Evolutionary conservation across 1,140 invertebrate species (phyloP), one percentile per base, ranked within the genome.

Genomic region (Pollicipes pollicipes): DNA sequence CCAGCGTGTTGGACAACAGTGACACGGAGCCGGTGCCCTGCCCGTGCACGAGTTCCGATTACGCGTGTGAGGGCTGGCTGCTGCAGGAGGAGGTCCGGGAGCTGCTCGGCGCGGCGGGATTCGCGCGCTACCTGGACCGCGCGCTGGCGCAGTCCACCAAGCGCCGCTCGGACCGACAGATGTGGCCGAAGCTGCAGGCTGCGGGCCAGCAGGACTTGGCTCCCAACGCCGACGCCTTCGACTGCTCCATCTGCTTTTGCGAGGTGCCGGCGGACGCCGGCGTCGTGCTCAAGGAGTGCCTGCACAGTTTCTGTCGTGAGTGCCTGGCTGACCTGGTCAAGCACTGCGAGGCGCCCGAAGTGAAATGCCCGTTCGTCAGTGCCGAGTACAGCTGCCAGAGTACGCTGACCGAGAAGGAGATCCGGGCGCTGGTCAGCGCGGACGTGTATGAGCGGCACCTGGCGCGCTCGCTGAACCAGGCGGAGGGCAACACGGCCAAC

Each of bases 211-310:
- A 72, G 31, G 74, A 70, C 3, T 69, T 93, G 10, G 87, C 95
- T 68, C 79, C 83, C 10, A 93, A 90, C 78, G 78, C 78, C 6
- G 87, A 90, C 75, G 76, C 80, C 35, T 90, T 93, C 78, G 89
- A 91, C 75, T 97, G 93, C 80, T 84, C 88, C 29, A 85, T 96
- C 76, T 97, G 93, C 79, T 87, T 94, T 75, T 82, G 84, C 68
- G 84, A 85, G 70, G 86, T 88, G 76, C 78, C 78, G n/a, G 77
- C 80, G 2, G 82, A 83, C 3, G 84, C 88, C 72, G 93, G 93
- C 21, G 86, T 91, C 16, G 84, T 90, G 16, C 81, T 96, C 26
- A 82, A 90, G 72, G 91, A 96, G 76, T 97, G 93, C 82, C 84
- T 95, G 24, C 93, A 97, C 79, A 83, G 85, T 72, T 95, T 95